Conservation (phyloP, 2,888 invertebrate genomes). For the Caenorhabditis afra region DNA sequence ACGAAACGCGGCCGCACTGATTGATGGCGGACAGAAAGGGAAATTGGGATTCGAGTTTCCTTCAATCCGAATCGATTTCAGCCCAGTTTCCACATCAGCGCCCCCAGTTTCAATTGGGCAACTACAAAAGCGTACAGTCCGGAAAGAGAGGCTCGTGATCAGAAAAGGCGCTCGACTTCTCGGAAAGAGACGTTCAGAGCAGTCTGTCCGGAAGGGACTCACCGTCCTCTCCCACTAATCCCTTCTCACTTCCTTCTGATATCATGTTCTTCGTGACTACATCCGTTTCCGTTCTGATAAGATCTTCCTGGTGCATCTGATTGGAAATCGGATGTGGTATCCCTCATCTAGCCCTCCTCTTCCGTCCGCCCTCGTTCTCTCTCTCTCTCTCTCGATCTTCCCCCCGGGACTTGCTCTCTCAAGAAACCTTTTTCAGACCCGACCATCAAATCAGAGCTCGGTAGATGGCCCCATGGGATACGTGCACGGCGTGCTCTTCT, state of each 20-base stretch:
- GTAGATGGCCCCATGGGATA: conserved; percentile 61
- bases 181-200: too few species aligned
- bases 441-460: conserved; percentile 50
- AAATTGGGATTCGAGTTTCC: conserved; percentile 11
- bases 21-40: not conserved
- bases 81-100: too few species aligned
- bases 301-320: too few species aligned
- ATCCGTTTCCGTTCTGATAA: too few species aligned
- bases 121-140: too few species aligned
- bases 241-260: too few species aligned
- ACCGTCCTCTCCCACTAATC: not conserved
- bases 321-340: conserved; percentile 4
- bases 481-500: conserved; percentile 57
- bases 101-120: too few species aligned
- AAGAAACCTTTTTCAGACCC: conserved; percentile 8
- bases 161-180: too few species aligned
- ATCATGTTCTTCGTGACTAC: too few species aligned
- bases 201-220: too few species aligned
- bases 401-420: conserved; percentile 1
- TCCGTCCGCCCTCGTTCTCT: conserved; percentile 10
- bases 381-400: not conserved
- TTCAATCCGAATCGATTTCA: not conserved
- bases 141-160: too few species aligned
- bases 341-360: not conserved
- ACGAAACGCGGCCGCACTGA: not conserved